Evolutionary conservation across 2,797 vertebrate genomes (phyloP), one percentile per base, ranked within the genome.

Genomic region (Buceros bicornis): DNA sequence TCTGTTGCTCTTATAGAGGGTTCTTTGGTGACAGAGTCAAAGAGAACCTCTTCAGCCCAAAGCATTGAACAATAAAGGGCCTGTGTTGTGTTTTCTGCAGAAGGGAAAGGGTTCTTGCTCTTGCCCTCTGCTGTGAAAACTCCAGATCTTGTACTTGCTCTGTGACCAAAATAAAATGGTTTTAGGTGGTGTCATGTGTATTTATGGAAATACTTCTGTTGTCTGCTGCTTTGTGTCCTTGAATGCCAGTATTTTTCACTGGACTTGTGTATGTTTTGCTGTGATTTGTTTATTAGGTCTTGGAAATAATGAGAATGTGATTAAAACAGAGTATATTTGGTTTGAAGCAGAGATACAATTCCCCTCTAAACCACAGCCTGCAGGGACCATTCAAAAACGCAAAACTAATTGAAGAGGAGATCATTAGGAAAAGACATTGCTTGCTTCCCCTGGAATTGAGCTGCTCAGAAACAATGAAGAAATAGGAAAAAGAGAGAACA

Each of bases 71-170:
- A 72, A 35, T 31, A 54, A 79, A 69, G 21, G 13, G 17, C 22
- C 19, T 2, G 1, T 2, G 0, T 76, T 2, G 0, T 76, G 33
- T 3, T 26, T 86, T 78, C 42, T 83, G 33, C 25, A 43, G 69
- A 48, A 83, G 26, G 3, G 65, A 64, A 35, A 1, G 0, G 21
- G 37, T 76, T 76, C 21, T 83, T 89, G 14, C 26, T 60, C 22
- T 82, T 22, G 11, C 9, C 16, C 13, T 64, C 7, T 84, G 15
- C 15, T 4, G 1, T 65, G 42, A 77, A 77, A 79, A 79, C 13
- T 47, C 24, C 40, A 40, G 65, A 40, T 69, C 24, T 72, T 87
- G 14, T 61, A 24, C 31, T 61, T 5, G 8, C 6, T 8, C 2
- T 65, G 29, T 56, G 64, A 70, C 54, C n/a, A 70, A n/a, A 79